Percentiles rank a stretch among this genome's conserved stretches.
These are phyloP conservation scores for Scaptomyza polygonia DNA, from an alignment of 2,888 invertebrate species.

Conservation along the genomic window DNA sequence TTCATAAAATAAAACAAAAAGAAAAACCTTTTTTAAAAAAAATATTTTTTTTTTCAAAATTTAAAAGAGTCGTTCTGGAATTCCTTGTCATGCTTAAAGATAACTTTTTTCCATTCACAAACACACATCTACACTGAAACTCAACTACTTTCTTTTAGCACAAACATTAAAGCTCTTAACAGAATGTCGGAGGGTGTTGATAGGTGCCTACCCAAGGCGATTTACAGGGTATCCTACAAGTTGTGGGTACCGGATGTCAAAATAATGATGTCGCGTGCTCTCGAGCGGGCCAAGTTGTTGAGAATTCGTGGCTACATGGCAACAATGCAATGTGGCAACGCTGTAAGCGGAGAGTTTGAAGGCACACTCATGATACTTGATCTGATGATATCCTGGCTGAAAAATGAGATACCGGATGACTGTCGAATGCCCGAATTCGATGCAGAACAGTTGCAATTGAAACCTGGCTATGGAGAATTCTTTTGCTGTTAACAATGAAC, in stretches of 20 bases:
- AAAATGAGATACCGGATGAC: constrained; percentile 15
- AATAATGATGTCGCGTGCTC: constrained; percentile 27
- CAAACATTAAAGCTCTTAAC: neutral
- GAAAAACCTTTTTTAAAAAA: no score
- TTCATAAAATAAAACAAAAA: no score
- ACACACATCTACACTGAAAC: neutral
- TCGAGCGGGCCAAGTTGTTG: constrained; percentile 47
- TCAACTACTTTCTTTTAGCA: neutral
- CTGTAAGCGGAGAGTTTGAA: constrained; percentile 58
- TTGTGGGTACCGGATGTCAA: constrained; percentile 26
- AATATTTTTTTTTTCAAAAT: no score
- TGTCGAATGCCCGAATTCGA: constrained; percentile 34
- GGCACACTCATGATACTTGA: constrained; percentile 34
- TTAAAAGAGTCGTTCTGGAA: neutral
- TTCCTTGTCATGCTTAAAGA: neutral
- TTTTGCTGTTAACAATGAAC: constrained; percentile 53
- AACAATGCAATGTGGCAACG: constrained; percentile 46
- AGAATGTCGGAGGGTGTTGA: constrained; percentile 42
- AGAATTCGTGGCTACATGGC: constrained; percentile 58
- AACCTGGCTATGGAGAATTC: constrained; percentile 54
- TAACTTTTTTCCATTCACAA: neutral
- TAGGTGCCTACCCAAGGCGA: neutral
- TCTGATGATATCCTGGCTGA: constrained; percentile 53
- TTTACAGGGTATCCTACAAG: constrained; percentile 44
- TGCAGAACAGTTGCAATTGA: constrained; percentile 36